Conservation (phyloP, 2,888 invertebrate species). For the Dryococelus australis region DNA sequence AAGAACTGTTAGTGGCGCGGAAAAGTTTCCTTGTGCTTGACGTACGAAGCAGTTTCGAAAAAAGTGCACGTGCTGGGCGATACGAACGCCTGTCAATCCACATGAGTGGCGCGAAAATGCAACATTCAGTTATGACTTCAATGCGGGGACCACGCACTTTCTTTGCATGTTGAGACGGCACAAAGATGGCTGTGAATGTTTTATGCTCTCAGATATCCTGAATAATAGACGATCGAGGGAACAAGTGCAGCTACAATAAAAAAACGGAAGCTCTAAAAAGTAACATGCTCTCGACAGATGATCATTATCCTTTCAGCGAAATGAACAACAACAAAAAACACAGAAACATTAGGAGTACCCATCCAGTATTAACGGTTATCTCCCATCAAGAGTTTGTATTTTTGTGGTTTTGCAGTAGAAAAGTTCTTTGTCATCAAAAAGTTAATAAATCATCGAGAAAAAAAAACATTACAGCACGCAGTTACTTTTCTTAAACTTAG, state of each 20-base stretch:
- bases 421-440: neutral
- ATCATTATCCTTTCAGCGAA: neutral
- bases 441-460: too few species aligned
- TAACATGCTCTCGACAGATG: neutral
- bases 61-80: neutral
- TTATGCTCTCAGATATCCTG: neutral
- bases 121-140: neutral
- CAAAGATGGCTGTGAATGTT: neutral
- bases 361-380: neutral
- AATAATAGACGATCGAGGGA: neutral
- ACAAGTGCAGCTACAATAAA: neutral
- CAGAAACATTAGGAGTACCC: neutral
- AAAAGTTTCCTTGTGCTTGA: too few species aligned
- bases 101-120: neutral
- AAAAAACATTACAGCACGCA: neutral
- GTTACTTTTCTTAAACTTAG: too few species aligned
- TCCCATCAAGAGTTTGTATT: neutral
- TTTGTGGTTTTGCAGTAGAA: neutral
- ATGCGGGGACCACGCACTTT: neutral
- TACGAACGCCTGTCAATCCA: neutral
- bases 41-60: too few species aligned
- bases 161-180: neutral
- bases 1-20: neutral
- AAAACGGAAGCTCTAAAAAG: neutral
- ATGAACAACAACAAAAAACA: neutral